Percentiles rank a stretch among this genome's conserved stretches.
Evolutionary conservation across 2,888 invertebrate species (phyloP).

Genomic region (Brenthis hecate): DNA sequence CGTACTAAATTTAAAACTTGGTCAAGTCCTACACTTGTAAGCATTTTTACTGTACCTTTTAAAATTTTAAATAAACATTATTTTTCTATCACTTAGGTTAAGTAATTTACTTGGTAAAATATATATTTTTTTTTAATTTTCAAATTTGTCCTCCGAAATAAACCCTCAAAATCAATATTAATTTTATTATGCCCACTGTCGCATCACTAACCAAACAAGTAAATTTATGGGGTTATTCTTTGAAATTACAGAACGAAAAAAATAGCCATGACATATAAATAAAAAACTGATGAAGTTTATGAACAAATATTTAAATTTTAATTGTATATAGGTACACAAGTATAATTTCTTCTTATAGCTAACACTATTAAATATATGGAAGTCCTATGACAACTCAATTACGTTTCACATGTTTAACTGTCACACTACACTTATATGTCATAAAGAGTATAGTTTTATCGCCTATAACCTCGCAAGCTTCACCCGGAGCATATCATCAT

Average conservation of each 20-base stretch:
- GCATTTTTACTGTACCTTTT: no score
- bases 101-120: no score
- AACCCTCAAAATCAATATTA: no score
- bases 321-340: no score
- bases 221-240: not conserved
- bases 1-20: not conserved
- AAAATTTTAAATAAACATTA: no score
- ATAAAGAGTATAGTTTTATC: constrained; percentile 4
- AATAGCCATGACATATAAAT: not conserved
- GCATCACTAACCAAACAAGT: no score
- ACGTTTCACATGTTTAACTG: not conserved
- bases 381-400: not conserved
- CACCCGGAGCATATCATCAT: not conserved
- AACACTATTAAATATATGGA: not conserved
- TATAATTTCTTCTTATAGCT: no score
- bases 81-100: no score
- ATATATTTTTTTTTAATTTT: no score
- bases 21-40: not conserved
- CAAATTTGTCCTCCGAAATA: no score
- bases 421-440: not conserved
- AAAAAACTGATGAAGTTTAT: not conserved
- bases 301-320: not conserved
- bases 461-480: not conserved
- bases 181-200: no score
- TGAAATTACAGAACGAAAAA: no score